Evolutionary conservation across 1,140 invertebrate genomes (phyloP).

Genomic region (Drosophila obscura): DNA sequence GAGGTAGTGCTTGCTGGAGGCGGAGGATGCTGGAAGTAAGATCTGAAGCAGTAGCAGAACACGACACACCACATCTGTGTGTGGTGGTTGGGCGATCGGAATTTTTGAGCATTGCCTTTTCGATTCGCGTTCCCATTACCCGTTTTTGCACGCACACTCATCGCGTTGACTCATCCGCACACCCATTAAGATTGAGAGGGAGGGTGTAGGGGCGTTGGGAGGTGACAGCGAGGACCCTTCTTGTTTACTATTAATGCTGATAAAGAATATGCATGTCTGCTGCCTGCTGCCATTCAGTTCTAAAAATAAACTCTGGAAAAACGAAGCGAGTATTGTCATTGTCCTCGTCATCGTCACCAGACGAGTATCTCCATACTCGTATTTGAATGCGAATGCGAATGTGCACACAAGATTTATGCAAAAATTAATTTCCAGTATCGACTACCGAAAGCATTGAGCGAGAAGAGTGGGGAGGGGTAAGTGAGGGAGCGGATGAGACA

Average conservation of each 20-base stretch:
- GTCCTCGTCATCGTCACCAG: constrained; percentile 49
- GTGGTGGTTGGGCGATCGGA: constrained; percentile 50
- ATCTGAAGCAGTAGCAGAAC: constrained; percentile 9
- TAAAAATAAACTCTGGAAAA: constrained; percentile 34
- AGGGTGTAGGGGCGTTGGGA: constrained; percentile 2
- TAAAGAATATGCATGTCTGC: constrained; percentile 41
- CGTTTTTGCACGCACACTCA: constrained; percentile 45
- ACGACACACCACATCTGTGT: no score
- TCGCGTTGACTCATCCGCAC: constrained; percentile 40
- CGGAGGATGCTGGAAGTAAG: constrained; percentile 21
- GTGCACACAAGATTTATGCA: constrained; percentile 68
- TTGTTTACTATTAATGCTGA: constrained; percentile 55
- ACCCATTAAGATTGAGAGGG: constrained; percentile 10
- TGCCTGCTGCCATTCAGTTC: constrained; percentile 17
- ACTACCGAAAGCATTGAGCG: constrained; percentile 21
- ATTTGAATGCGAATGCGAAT: constrained; percentile 32
- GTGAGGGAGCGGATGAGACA: neutral
- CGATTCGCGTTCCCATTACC: constrained; percentile 38
- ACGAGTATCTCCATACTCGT: neutral
- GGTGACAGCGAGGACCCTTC: constrained; percentile 19
- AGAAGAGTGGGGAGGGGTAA: no score
- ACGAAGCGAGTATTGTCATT: constrained; percentile 7
- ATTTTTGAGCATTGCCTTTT: constrained; percentile 69
- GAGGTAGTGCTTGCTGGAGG: constrained; percentile 1
- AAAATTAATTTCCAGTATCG: constrained; percentile 54